A percentile compares a stretch with the other conserved stretches of the same genome.
Evolutionary conservation across 2,888 invertebrate species (phyloP).

Genomic region (Trachelus tabidus): DNA sequence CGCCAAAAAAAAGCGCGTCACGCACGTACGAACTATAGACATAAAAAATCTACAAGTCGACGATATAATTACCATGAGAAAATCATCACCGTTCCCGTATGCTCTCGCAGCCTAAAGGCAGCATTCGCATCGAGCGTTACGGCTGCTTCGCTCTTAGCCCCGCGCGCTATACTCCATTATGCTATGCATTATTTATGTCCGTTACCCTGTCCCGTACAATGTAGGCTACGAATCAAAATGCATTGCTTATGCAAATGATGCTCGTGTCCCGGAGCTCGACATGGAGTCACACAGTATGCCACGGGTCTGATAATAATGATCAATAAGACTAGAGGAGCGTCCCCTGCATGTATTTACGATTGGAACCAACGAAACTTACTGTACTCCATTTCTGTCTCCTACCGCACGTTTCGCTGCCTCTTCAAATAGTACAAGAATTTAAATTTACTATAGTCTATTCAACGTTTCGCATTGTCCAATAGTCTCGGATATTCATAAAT

Average conservation of each 20-base stretch:
- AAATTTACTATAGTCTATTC: neutral
- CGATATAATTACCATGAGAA: neutral
- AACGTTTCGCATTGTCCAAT: neutral
- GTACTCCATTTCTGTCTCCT: neutral
- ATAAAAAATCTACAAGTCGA: neutral
- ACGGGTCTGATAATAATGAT: slow-evolving; percentile 55
- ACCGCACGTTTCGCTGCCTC: neutral
- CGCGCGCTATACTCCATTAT: slow-evolving; percentile 39
- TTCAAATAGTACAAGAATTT: neutral
- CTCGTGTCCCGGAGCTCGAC: slow-evolving; percentile 46
- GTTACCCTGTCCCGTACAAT: slow-evolving; percentile 40
- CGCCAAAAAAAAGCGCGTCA: neutral
- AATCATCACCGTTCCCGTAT: neutral
- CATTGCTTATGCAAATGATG: slow-evolving; percentile 65
- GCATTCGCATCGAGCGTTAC: neutral
- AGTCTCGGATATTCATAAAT: neutral
- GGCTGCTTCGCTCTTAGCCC: neutral
- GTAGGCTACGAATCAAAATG: slow-evolving; percentile 62
- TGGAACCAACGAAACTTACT: neutral
- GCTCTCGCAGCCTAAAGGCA: neutral
- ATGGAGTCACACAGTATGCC: slow-evolving; percentile 43
- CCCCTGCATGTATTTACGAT: neutral
- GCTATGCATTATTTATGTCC: slow-evolving; percentile 63
- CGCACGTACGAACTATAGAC: neutral
- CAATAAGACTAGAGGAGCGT: slow-evolving; percentile 47